Evolutionary conservation across 2,113 vertebrate genomes (phyloP), one percentile per base, ranked within the genome.

Genomic region (Brevimyrus niger): DNA sequence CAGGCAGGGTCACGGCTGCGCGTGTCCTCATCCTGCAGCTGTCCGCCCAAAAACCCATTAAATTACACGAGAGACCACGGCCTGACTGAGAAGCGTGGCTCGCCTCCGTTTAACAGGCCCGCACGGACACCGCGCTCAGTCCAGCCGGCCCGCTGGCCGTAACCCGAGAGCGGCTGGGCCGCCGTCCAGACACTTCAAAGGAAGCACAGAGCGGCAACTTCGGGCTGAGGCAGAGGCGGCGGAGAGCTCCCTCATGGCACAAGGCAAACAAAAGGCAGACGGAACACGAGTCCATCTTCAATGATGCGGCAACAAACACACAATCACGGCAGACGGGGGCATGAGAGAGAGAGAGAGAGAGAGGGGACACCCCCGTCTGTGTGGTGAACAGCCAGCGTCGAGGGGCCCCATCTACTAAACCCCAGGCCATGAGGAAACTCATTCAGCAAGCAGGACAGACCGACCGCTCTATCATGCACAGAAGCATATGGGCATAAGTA

Each of bases 181-280:
- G 17, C 35, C 51, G n/a, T 73, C 86, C n/a, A 88, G 69, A 48
- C 50, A 4, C 76, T 90, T 82, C 89, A 61, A 76, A 90, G 58
- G 89, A 88, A 35, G 10, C 3, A 87, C 53, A 90, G 87, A 91
- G 6, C 76, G 82, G 83, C 86, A 35, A 38, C 86, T 44, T 83
- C 31, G 84, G 87, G 90, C 88, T 87, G 47, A n/a, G 21, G 19
- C 87, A 38, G 89, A 46, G 88, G 91, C 91, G 31, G 89, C 42
- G 86, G 90, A 90, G 91, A 87, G 91, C 91, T 92, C 92, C 92
- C 89, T 83, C 76, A 48, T 50, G 87, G 88, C 46, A 48, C 46
- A 42, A 61, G 91, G 91, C 91, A 92, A 89, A 44, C 69, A 91
- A 91, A 91, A 91, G 89, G 31, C 11, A 76, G 69, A 31, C 69